Evolutionary conservation across 2,797 vertebrate species (phyloP), one percentile per base, ranked within the genome.

Genomic region (Pipistrellus pygmaeus): DNA sequence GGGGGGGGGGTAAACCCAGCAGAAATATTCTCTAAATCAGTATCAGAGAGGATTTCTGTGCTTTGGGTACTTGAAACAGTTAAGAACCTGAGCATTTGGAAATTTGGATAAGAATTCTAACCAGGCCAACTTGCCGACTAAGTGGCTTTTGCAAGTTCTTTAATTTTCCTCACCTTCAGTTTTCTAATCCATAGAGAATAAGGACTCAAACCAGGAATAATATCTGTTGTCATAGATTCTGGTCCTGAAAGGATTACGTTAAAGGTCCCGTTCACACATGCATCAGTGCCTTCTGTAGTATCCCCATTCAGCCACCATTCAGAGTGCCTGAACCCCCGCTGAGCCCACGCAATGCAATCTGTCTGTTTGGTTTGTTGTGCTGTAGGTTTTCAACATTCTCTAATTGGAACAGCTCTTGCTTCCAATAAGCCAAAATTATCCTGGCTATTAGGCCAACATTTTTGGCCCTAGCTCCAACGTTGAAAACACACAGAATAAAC

Each of bases 361-460:
- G 30, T 76, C 68, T 73, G 27, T 71, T 69, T 69, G 17, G 7
- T 88, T 80, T 77, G 35, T 73, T 85, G 46, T 5, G 75, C 81
- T 64, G n/a, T 84, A 48, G 53, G 3, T 68, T 88, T 68, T 66
- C 51, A 76, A 55, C 12, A 48, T 48, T 68, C 80, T 89, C 41
- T 13, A 2, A 71, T 76, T 76, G 92, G 78, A 95, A 68, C 18
- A 21, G 12, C 64, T 86, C 25, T 60, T n/a, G 55, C 5, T 55
- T 77, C 71, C 82, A 53, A 64, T 44, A 86, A 91, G 68, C 75
- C 83, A 69, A 91, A 48, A 21, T 38, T 83, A 80, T 95, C 23
- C 72, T 92, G 44, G 25, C 73, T 86, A 62, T 41, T 41, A 81
- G 27, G 25, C 75, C 75, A 81, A 92, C 27, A 60, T 53, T 88